Base-by-base conservation (phyloP, 37 sponge, comb jelly and placozoan species). In the Diacarnus erythraeanus region DNA sequence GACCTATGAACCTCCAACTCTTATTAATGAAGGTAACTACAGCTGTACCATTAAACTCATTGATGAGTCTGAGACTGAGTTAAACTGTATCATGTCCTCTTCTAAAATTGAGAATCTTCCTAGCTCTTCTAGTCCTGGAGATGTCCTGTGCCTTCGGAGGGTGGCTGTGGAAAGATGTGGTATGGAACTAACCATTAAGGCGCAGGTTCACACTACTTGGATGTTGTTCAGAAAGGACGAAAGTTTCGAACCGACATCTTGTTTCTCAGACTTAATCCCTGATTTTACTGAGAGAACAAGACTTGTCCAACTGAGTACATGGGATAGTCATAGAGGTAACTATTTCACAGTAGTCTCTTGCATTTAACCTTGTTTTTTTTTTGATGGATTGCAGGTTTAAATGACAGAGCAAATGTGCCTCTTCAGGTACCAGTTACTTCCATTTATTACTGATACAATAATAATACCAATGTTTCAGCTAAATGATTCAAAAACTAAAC, bases 41-140 rank as follows among this genome's bases (percentile, higher is more conserved):
- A 34, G 18, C 34, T 76, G 61, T 59, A 2, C 34, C 4, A 2
- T 76, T 1, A 42, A 6, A 2, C 39, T 76, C 10, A 42, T 38
- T 17, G 77, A 76, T 20, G 77, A 76, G 34, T 31, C 25, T 6
- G 26, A 38, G 21, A 2, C 26, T 21, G 10, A 3, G 42, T 26
- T 76, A 1, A 27, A 37, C 35, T 76, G 77, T 34, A 31, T 30
- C 40, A 38, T 76, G n/a, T 76, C 35, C 77, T 12, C 23, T 25
- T 40, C 59, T 9, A 38, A 76, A 26, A 2, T 2, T 1, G 29
- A 9, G 25, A 23, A 8, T 2, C 60, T 57, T 5, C 61, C 31
- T 2, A 22, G 5, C 20, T 59, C 57, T 26, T 2, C 36, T 2
- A 22, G 2, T 6, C 66, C 34, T 31, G 77, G 77, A 29, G 61